Evolutionary conservation across 2,797 vertebrate genomes (phyloP).

Genomic region (Rhinella marina): DNA sequence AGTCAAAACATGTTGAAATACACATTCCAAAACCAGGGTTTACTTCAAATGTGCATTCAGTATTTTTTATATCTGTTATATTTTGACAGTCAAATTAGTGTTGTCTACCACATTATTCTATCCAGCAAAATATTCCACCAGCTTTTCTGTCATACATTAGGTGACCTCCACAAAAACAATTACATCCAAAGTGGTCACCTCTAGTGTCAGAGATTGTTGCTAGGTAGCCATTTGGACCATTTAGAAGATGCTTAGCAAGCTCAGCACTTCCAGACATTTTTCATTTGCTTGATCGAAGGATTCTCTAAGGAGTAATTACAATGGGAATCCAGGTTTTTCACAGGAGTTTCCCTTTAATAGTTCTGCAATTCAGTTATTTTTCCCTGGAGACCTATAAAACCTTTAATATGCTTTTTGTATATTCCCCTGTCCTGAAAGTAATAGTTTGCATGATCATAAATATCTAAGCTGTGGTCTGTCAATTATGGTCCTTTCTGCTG

Average conservation of each 20-base stretch:
- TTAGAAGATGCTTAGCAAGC: background rate
- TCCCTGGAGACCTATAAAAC: background rate
- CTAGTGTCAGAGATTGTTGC: background rate
- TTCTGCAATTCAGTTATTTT: background rate
- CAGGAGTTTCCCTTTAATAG: background rate
- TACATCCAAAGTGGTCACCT: background rate
- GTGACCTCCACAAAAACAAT: background rate
- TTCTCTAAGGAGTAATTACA: background rate
- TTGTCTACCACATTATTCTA: background rate
- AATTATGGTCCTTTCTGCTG: slow-evolving; percentile 5
- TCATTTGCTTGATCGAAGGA: background rate
- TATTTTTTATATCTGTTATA: background rate
- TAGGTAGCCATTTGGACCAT: background rate
- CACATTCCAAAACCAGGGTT: too few relatives aligned
- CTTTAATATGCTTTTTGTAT: background rate
- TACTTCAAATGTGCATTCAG: background rate
- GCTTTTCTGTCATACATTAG: background rate
- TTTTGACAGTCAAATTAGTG: background rate
- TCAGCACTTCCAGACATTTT: background rate
- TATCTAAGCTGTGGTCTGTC: slow-evolving; percentile 8
- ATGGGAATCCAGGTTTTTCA: background rate
- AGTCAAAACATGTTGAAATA: too few relatives aligned
- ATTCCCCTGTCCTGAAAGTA: slow-evolving; percentile 5
- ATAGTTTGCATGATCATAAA: slow-evolving; percentile 38
- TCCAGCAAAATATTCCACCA: background rate